A percentile compares a stretch with the other conserved stretches of the same genome.
phyloP scores from a whole-genome alignment of 2,888 invertebrate genomes.

The Tigriopus californicus region DNA sequence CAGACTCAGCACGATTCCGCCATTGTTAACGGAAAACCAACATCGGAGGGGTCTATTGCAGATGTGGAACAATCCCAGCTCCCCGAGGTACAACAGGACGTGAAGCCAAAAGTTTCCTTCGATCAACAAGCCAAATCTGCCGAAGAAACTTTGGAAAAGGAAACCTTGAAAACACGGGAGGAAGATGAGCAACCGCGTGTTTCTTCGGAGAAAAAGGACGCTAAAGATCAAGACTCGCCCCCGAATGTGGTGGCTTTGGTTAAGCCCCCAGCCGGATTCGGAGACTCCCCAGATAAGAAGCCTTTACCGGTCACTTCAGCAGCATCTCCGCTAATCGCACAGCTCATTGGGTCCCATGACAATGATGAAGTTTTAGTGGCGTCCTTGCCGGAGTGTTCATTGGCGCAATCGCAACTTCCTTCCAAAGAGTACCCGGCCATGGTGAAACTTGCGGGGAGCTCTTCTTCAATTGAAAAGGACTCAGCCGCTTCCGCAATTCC shows the following conservation, averaged over 20 bases:
- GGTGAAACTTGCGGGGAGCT: neutral
- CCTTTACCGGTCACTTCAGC: neutral
- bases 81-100: too few species aligned
- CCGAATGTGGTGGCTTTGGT: neutral
- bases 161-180: neutral
- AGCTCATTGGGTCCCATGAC: too few species aligned
- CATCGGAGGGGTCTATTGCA: neutral
- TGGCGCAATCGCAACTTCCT: too few species aligned
- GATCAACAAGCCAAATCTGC: too few species aligned
- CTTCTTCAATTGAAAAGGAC: neutral
- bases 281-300: neutral
- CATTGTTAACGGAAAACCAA: neutral
- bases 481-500: neutral
- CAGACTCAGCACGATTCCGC: neutral
- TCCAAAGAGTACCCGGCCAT: too few species aligned
- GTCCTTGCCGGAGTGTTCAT: too few species aligned
- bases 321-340: too few species aligned
- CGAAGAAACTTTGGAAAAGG: neutral
- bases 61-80: neutral
- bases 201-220: neutral
- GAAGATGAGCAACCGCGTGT: neutral
- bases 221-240: neutral
- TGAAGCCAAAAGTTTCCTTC: too few species aligned
- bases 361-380: too few species aligned
- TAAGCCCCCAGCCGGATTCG: conserved; percentile 5